A percentile compares a stretch with the other conserved stretches of the same genome.
Conservation (phyloP, 30 jellyfish, hydroid and myxozoan species). For the Chrysaora quinquecirrha region DNA sequence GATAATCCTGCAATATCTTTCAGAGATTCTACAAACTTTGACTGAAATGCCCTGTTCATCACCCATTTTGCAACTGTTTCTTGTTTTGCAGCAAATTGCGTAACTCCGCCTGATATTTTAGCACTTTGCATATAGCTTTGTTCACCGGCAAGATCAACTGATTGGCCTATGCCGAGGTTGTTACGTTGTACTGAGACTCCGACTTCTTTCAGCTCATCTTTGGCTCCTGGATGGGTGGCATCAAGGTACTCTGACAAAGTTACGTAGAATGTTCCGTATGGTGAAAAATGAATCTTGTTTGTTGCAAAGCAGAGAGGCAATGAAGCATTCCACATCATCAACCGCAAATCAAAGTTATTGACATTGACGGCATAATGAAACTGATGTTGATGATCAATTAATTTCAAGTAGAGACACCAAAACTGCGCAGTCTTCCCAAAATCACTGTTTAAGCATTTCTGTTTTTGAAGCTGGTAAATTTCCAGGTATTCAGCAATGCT, state of each 20-base stretch:
- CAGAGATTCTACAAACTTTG: constrained; percentile 23
- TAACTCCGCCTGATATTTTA: constrained; percentile 50
- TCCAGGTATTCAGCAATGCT: not conserved
- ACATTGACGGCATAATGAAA: constrained; percentile 11
- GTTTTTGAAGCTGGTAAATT: not conserved
- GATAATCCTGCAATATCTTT: constrained; percentile 23
- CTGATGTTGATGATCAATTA: constrained; percentile 1
- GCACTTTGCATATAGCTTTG: constrained; percentile 45
- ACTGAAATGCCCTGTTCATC: constrained; percentile 49
- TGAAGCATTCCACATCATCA: constrained; percentile 24
- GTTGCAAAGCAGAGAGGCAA: constrained; percentile 27
- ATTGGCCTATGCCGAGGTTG: too few species aligned
- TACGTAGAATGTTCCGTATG: constrained; percentile 55
- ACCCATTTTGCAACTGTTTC: constrained; percentile 46
- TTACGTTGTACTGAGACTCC: constrained; percentile 36
- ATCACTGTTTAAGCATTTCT: constrained; percentile 3
- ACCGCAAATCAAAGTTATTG: constrained; percentile 25
- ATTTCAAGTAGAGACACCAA: constrained; percentile 9
- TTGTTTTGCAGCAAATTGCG: constrained; percentile 2
- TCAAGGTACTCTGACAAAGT: constrained; percentile 36
- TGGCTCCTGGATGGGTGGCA: constrained; percentile 58
- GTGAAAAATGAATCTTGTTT: constrained; percentile 27
- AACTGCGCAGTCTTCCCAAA: constrained; percentile 47
- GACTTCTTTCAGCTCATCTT: constrained; percentile 26
- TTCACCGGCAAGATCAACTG: constrained; percentile 67